phyloP scores from a whole-genome alignment of 2,888 invertebrate genomes.

The Myathropa florea region DNA sequence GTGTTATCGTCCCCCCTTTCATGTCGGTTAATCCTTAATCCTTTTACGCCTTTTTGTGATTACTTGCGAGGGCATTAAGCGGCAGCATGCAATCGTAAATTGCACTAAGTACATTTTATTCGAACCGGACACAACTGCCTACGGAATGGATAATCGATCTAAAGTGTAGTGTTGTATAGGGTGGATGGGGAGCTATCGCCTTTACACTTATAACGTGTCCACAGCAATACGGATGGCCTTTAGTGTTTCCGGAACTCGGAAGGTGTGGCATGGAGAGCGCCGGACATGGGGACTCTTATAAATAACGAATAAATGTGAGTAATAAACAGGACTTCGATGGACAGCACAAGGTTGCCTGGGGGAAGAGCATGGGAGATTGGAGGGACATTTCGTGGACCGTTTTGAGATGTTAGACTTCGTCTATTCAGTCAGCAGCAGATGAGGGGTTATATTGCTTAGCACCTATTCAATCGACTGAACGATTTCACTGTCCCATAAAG shows the following conservation, averaged over 20 bases:
- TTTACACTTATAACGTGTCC: slow-evolving; percentile 20
- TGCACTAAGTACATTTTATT: slow-evolving; percentile 67
- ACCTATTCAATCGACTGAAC: slow-evolving; percentile 67
- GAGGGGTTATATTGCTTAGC: slow-evolving; percentile 54
- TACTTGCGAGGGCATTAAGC: slow-evolving; percentile 62
- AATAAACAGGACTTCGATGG: slow-evolving; percentile 18
- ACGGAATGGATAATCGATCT: slow-evolving; percentile 63
- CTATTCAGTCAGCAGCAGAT: slow-evolving; percentile 9
- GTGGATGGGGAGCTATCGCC: slow-evolving; percentile 1
- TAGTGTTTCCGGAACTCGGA: not conserved
- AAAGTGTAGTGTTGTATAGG: slow-evolving; percentile 9
- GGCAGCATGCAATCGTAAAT: slow-evolving; percentile 65
- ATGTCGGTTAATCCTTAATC: slow-evolving; percentile 66
- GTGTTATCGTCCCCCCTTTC: slow-evolving; percentile 5
- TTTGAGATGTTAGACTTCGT: slow-evolving; percentile 3
- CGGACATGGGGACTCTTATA: slow-evolving; percentile 17
- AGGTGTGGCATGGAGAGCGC: slow-evolving; percentile 7
- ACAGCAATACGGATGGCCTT: not conserved
- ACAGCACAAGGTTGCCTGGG: not conserved
- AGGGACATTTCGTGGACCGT: not conserved
- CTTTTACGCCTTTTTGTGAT: slow-evolving; percentile 71
- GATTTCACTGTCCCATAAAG: slow-evolving; percentile 59
- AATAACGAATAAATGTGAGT: slow-evolving; percentile 34
- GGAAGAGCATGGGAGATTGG: not conserved
- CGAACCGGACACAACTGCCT: slow-evolving; percentile 55